These are phyloP conservation scores for Callithrix jacchus DNA, from an alignment of 2,113 vertebrate species.

Conservation along the genomic window DNA sequence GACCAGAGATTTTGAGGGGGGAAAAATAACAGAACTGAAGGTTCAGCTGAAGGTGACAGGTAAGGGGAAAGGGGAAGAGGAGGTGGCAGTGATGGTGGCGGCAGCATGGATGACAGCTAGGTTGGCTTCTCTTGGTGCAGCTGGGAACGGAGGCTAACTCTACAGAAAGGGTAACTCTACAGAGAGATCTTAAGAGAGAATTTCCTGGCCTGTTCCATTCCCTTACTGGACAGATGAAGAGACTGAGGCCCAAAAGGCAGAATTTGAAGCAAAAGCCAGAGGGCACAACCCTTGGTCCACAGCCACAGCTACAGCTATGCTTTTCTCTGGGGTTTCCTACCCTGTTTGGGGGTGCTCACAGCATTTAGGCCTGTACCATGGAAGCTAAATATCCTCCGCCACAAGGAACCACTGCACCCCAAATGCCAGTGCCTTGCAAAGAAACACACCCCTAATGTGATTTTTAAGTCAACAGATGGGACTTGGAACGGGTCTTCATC, in stretches of 20 bases:
- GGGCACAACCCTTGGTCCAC: not conserved
- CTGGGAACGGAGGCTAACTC: not conserved
- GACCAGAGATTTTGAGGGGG: not conserved
- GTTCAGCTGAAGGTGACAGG: not conserved
- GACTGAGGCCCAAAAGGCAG: not conserved
- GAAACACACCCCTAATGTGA: not conserved
- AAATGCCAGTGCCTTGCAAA: not conserved
- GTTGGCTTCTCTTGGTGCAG: not conserved
- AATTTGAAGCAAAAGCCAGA: not conserved
- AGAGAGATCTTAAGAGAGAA: not conserved
- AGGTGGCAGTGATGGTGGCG: not conserved
- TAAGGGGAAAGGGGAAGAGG: too few species aligned
- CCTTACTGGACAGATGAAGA: not conserved
- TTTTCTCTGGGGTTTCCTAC: not conserved
- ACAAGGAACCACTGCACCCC: not conserved
- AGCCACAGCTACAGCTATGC: not conserved
- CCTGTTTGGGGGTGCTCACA: not conserved
- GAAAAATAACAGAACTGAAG: not conserved
- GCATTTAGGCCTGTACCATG: not conserved
- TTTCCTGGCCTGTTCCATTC: not conserved
- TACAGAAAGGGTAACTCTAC: not conserved
- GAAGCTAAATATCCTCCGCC: not conserved
- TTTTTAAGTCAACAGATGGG: not conserved
- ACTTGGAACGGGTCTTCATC: not conserved
- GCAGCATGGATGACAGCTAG: not conserved